Evolutionary conservation across 2,113 vertebrate genomes (phyloP).

Genomic region (Cichladusa arquata): DNA sequence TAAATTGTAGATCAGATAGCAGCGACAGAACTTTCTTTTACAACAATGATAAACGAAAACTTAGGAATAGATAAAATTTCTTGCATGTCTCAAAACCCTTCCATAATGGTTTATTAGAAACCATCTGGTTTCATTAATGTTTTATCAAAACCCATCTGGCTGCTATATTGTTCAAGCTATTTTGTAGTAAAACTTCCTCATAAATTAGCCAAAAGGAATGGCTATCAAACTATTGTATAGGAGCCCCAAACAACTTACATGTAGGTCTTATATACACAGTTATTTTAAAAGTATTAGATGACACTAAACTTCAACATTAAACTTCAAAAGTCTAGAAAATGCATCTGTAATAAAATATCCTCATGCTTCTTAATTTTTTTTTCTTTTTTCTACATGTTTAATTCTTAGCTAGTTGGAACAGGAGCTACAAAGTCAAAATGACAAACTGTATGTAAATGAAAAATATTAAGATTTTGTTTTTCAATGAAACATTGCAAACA

Average conservation of each 20-base stretch:
- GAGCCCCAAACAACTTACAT: neutral
- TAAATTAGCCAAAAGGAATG: slow-evolving; percentile 12
- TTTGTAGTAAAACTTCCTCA: neutral
- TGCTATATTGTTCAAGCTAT: slow-evolving; percentile 36
- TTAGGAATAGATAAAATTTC: neutral
- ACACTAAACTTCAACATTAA: neutral
- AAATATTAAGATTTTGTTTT: neutral
- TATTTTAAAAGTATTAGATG: neutral
- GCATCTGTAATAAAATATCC: neutral
- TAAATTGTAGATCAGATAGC: neutral
- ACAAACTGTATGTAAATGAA: neutral
- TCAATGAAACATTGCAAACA: neutral
- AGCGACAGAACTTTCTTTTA: neutral
- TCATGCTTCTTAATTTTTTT: neutral
- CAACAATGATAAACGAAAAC: neutral
- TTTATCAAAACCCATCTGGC: slow-evolving; percentile 69
- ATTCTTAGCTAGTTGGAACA: neutral
- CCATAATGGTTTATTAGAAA: slow-evolving; percentile 22
- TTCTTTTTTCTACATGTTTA: neutral
- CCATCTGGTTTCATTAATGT: slow-evolving; percentile 70
- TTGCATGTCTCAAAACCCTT: slow-evolving; percentile 2
- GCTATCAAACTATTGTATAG: neutral
- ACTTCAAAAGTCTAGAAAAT: neutral
- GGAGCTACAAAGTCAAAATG: neutral
- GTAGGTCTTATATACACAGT: neutral